Percentiles rank a stretch among this genome's conserved stretches.
phyloP scores from a whole-genome alignment of 2,113 vertebrate species.

The Labeo rohita region DNA sequence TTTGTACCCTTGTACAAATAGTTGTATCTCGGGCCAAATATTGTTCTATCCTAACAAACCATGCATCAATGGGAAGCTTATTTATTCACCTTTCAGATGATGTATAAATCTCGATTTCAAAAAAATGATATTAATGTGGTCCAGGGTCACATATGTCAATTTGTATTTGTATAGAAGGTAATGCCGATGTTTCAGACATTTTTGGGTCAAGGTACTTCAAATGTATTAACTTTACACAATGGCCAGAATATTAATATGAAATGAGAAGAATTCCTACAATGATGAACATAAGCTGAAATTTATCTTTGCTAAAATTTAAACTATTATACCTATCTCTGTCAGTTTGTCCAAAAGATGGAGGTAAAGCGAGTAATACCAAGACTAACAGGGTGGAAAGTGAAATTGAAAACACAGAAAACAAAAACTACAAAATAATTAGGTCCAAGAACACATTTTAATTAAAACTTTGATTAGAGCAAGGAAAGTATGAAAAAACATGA shows the following conservation, averaged over 20 bases:
- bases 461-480: neutral
- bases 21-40: no score
- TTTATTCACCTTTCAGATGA: no score
- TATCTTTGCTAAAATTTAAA: neutral
- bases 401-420: neutral
- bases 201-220: neutral
- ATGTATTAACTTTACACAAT: neutral
- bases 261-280: neutral
- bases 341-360: neutral
- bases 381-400: neutral
- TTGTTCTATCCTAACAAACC: no score
- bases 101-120: no score
- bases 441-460: neutral
- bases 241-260: neutral
- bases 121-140: no score
- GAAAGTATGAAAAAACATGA: neutral
- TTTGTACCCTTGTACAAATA: no score
- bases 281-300: no score
- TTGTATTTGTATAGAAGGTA: neutral
- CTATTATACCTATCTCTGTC: neutral
- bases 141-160: neutral
- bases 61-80: no score
- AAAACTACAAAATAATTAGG: no score
- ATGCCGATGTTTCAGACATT: neutral
- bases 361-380: neutral